Evolutionary conservation across 2,797 vertebrate species (phyloP).

Genomic region (Microctenopoma steveboyesi): DNA sequence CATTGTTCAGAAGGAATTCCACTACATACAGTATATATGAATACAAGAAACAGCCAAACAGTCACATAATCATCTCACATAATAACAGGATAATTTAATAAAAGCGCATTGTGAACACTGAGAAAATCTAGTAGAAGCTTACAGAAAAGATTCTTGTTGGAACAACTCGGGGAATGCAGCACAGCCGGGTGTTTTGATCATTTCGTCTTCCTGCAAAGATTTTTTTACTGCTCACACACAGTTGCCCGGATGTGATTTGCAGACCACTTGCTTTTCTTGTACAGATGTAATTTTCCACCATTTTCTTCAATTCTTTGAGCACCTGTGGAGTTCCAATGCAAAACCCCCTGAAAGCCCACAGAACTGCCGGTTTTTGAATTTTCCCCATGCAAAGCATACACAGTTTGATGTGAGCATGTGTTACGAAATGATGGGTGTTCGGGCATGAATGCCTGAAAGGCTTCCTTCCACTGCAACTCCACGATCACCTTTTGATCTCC

Average conservation of each 20-base stretch:
- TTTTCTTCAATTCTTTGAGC: slow-evolving; percentile 4
- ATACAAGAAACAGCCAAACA: neutral
- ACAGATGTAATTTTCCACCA: slow-evolving; percentile 18
- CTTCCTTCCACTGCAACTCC: slow-evolving; percentile 15
- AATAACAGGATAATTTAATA: neutral
- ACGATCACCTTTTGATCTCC: slow-evolving; percentile 27
- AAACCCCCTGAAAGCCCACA: neutral
- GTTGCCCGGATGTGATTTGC: slow-evolving; percentile 7
- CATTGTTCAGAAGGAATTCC: neutral
- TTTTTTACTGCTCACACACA: slow-evolving; percentile 1
- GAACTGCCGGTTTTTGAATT: neutral
- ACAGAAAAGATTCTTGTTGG: neutral
- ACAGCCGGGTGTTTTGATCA: neutral
- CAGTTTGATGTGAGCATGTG: slow-evolving; percentile 13
- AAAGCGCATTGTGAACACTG: neutral
- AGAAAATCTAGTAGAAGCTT: neutral
- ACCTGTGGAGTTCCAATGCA: slow-evolving; percentile 5
- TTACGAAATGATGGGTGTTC: slow-evolving; percentile 15
- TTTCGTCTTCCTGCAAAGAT: slow-evolving; percentile 4
- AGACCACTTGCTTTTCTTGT: neutral
- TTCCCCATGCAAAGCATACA: slow-evolving; percentile 13
- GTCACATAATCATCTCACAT: neutral
- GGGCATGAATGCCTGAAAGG: neutral
- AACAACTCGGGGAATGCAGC: neutral
- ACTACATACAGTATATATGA: neutral